Evolutionary conservation across 2,888 invertebrate species (phyloP), one percentile per base, ranked within the genome.

Genomic region (Drosophila yooni): DNA sequence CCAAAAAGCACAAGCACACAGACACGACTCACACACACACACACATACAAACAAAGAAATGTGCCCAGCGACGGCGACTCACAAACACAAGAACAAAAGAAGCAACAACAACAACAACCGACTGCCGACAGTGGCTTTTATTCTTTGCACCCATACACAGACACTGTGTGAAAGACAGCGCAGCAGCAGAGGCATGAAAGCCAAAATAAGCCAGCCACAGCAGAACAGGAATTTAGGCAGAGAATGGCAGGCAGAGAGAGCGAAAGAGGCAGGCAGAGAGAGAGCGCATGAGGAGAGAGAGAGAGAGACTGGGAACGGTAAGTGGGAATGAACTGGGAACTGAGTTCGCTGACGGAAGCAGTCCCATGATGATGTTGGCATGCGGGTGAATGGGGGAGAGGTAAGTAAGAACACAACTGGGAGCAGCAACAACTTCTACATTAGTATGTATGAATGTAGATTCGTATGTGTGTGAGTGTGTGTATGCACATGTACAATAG

Each of bases 1-100:
- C 92, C 92, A 92, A 92, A 92, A 92, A 92, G 90, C 91, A 81
- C 64, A 82, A 50, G 76, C 52, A 71, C 73, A 46, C 46, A 15
- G 25, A 46, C 90, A 46, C 69, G 57, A 74, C 15, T 34, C 38
- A 62, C 59, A 74, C 60, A 68, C 10, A 31, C 52, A 64, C 60
- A 62, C 65, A 62, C 36, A 65, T 27, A 38, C 56, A 70, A 58
- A 66, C 60, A 70, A 61, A 80, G 65, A 62, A 74, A 74, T 76
- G 69, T 53, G 76, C 62, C 67, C 80, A 80, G 57, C 57, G 61
- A 69, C 54, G 51, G 31, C 70, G 59, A 70, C 69, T 72, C 79
- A 79, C 79, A 79, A 75, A 79, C 43, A 78, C 75, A 64, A 81
- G 81, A 81, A 81, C 73, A 81, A 73, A 79, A 82, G 75, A 63